A percentile compares a stretch with the other conserved stretches of the same genome.
These are phyloP conservation scores for Drosophila meridionalis DNA, from an alignment of 2,888 invertebrate genomes.

Conservation along the genomic window DNA sequence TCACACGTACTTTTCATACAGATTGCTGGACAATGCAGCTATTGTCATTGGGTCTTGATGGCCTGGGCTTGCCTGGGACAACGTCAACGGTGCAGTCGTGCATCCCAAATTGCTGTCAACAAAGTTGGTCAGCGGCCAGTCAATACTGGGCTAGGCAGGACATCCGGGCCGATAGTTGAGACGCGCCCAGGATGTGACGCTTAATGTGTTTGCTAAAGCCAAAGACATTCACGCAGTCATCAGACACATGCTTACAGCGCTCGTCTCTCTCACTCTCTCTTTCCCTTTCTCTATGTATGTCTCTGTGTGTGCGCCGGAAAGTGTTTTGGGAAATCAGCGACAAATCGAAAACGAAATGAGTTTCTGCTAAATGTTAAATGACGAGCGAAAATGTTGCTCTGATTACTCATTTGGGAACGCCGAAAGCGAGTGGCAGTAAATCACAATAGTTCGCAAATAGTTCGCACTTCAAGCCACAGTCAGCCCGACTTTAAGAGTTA, in stretches of 20 bases:
- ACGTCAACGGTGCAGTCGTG: conserved; percentile 67
- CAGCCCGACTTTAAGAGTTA: not conserved
- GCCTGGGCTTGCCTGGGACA: conserved; percentile 31
- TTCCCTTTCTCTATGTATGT: conserved; percentile 13
- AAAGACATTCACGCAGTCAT: conserved; percentile 58
- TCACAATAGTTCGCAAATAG: conserved; percentile 7
- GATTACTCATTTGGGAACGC: conserved; percentile 72
- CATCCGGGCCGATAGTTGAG: conserved; percentile 40
- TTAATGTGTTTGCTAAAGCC: conserved; percentile 56
- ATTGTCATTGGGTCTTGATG: conserved; percentile 25
- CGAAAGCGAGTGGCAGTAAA: conserved; percentile 18
- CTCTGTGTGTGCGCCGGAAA: conserved; percentile 28
- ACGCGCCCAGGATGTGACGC: conserved; percentile 70
- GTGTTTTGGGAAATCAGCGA: conserved; percentile 75
- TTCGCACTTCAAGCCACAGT: not conserved
- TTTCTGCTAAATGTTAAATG: conserved; percentile 44
- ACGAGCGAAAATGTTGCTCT: conserved; percentile 27
- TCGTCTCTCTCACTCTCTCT: conserved; percentile 4
- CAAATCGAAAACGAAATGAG: conserved; percentile 72
- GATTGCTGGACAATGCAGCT: conserved; percentile 9
- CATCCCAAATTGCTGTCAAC: conserved; percentile 73
- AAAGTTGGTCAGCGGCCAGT: conserved; percentile 39
- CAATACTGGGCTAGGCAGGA: conserved; percentile 56
- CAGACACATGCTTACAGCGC: conserved; percentile 27
- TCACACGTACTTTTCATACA: not conserved